A percentile compares a stretch with the other conserved stretches of the same genome.
These are phyloP conservation scores for Silurus glanis DNA, from an alignment of 2,113 vertebrate genomes.

Conservation along the genomic window DNA sequence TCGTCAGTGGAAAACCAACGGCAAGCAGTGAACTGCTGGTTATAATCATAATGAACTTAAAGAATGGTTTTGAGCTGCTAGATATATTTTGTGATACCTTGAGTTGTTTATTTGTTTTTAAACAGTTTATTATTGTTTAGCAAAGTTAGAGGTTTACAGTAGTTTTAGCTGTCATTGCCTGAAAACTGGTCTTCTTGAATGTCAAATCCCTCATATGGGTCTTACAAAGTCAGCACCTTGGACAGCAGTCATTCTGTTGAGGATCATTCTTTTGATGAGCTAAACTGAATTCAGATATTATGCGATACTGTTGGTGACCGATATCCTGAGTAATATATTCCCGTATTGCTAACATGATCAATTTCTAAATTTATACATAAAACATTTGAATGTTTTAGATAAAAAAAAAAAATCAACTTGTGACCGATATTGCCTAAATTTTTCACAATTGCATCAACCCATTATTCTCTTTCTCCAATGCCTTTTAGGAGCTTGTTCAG, in stretches of 20 bases:
- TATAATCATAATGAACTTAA: background rate
- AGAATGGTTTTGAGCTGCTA: background rate
- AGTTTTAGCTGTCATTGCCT: background rate
- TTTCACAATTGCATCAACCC: background rate
- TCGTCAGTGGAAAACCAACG: background rate
- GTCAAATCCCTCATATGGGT: background rate
- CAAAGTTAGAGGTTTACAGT: background rate
- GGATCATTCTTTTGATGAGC: background rate
- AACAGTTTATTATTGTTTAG: background rate
- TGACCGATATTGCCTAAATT: background rate
- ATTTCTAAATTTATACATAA: background rate
- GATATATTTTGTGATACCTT: background rate
- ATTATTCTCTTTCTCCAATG: background rate
- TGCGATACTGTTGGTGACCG: background rate
- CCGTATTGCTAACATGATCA: too few relatives aligned
- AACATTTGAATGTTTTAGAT: too few relatives aligned
- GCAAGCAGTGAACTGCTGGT: background rate
- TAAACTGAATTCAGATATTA: background rate
- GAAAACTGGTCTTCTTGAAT: background rate
- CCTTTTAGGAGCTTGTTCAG: background rate
- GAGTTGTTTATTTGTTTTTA: background rate
- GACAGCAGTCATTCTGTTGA: slow-evolving; percentile 8
- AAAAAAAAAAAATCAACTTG: background rate
- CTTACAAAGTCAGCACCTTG: slow-evolving; percentile 39
- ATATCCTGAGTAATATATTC: background rate